Evolutionary conservation across 1,140 invertebrate species (phyloP).

Genomic region (Aphidius gifuensis): DNA sequence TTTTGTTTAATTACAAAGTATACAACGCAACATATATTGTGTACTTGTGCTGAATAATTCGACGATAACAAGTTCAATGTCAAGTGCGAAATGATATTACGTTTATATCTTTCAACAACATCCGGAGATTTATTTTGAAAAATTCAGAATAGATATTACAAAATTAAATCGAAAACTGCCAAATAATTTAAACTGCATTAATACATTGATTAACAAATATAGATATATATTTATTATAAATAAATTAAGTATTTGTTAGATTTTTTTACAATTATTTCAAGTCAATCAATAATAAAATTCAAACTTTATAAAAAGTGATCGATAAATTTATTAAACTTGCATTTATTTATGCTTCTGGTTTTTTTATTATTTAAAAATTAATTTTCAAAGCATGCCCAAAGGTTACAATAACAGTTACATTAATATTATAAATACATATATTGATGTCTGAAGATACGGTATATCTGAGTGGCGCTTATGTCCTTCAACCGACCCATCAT

Average conservation of each 20-base stretch:
- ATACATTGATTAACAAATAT: neutral
- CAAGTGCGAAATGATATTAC: conserved; percentile 35
- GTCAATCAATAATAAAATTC: no score
- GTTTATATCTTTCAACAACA: conserved; percentile 14
- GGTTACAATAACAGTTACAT: conserved; percentile 33
- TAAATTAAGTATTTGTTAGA: no score
- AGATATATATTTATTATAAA: neutral
- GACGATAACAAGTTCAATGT: conserved; percentile 43
- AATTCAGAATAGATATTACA: neutral
- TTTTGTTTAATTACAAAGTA: no score
- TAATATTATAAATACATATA: conserved; percentile 26
- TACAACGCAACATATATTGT: no score
- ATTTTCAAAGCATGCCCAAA: conserved; percentile 21
- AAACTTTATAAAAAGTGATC: no score
- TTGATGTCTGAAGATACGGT: conserved; percentile 37
- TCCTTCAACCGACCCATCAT: conserved; percentile 39
- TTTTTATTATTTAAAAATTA: conserved; percentile 10
- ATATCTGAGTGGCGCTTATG: conserved; percentile 30
- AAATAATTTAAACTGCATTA: no score
- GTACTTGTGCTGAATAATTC: conserved; percentile 21
- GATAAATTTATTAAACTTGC: no score
- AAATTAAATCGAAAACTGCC: no score
- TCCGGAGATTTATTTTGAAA: conserved; percentile 11
- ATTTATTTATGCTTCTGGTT: no score
- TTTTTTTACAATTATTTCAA: no score